Evolutionary conservation across 2,113 vertebrate species (phyloP).

Genomic region (Chaetorhynchus papuensis): DNA sequence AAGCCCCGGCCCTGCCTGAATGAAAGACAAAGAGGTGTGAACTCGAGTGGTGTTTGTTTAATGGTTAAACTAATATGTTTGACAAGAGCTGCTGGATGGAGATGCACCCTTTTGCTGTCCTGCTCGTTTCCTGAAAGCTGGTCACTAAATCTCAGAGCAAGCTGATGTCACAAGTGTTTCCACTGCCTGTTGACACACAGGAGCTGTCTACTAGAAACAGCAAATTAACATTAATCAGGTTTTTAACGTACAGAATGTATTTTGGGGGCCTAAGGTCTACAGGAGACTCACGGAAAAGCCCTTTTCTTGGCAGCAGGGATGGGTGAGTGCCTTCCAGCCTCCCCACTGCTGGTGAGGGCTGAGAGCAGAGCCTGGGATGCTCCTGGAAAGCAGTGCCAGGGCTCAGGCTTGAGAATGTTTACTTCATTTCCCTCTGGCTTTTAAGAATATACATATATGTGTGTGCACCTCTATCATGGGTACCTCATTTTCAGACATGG

Average conservation of each 20-base stretch:
- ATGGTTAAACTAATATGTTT: not conserved
- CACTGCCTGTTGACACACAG: not conserved
- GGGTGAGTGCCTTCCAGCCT: not conserved
- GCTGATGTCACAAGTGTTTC: not conserved
- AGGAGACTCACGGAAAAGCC: not conserved
- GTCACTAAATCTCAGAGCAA: not conserved
- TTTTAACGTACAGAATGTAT: not conserved
- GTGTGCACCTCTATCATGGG: not conserved
- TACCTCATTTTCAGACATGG: fast-evolving
- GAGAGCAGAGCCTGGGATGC: not conserved
- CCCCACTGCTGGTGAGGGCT: not conserved
- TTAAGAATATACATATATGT: not conserved
- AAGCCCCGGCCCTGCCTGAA: not conserved
- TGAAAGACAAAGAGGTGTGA: not conserved
- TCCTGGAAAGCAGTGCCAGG: not conserved
- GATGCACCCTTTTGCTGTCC: not conserved
- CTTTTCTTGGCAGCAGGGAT: not conserved
- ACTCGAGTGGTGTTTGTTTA: not conserved
- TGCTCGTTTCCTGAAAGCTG: not conserved
- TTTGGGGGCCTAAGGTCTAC: not conserved
- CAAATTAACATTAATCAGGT: not conserved
- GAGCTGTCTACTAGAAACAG: not conserved
- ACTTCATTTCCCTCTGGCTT: not conserved
- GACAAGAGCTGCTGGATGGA: not conserved
- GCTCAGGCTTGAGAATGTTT: not conserved